phyloP scores from a whole-genome alignment of 2,888 invertebrate species.

The Crocallis elinguaria region DNA sequence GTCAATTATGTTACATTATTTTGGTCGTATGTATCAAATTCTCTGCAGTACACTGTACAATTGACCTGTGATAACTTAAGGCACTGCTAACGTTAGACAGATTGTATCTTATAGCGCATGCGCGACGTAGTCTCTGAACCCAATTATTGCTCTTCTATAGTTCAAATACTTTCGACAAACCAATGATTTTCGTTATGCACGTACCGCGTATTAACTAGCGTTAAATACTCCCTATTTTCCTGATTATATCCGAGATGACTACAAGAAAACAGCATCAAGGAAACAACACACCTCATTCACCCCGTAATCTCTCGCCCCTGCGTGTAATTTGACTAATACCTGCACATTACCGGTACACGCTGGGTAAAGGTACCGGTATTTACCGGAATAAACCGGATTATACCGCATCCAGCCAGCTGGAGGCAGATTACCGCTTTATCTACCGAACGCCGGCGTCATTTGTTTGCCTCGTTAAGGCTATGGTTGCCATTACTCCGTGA shows the following conservation, averaged over 20 bases:
- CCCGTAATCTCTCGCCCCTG: constrained; percentile 9
- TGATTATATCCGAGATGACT: constrained; percentile 3
- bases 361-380: constrained; percentile 6
- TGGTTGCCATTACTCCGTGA: constrained; percentile 16
- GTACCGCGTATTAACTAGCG: neutral
- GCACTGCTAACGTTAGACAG: no score
- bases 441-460: constrained; percentile 25
- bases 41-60: no score
- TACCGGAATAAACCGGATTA: constrained; percentile 21
- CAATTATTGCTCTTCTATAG: no score
- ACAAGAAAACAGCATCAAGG: constrained; percentile 7
- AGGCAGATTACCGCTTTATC: constrained; percentile 30
- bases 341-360: constrained; percentile 18
- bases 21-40: no score
- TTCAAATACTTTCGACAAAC: no score
- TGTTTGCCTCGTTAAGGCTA: constrained; percentile 25
- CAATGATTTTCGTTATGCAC: no score
- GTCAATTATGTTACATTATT: no score
- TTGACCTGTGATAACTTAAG: no score
- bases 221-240: neutral
- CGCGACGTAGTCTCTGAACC: no score
- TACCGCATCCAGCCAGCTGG: constrained; percentile 17
- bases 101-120: no score
- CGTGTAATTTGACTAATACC: constrained; percentile 21
- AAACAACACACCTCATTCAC: constrained; percentile 11